Percentiles rank a stretch among this genome's conserved stretches.
Evolutionary conservation across 2,113 vertebrate species (phyloP).

Genomic region (Paramisgurnus dabryanus): DNA sequence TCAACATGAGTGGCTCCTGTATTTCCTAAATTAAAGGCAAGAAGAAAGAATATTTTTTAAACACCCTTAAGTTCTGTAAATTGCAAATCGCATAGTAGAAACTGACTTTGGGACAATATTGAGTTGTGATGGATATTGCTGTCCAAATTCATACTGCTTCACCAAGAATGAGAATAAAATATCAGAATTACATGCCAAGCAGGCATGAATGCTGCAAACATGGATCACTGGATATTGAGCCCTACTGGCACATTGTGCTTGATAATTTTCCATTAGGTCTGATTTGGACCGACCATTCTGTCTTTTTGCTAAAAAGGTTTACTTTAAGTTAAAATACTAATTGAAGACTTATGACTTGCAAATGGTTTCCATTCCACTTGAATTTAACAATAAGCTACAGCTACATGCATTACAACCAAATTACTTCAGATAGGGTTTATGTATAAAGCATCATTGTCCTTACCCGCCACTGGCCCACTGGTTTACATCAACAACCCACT

Average conservation of each 20-base stretch:
- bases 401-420: not conserved
- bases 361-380: not conserved
- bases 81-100: no score
- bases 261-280: not conserved
- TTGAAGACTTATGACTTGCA: not conserved
- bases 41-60: not conserved
- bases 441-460: not conserved
- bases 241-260: not conserved
- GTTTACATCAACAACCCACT: slow-evolving; percentile 11
- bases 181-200: not conserved
- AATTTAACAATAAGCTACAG: not conserved
- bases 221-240: not conserved
- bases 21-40: not conserved
- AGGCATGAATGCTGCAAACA: not conserved
- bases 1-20: not conserved
- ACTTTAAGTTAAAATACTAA: no score
- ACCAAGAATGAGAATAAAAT: not conserved
- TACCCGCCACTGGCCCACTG: slow-evolving; percentile 1
- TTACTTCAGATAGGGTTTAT: not conserved
- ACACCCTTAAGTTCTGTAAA: not conserved
- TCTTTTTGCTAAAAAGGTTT: no score
- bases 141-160: no score
- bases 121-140: no score
- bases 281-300: not conserved
- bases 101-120: no score